Base-by-base conservation (phyloP, 1,140 invertebrate species). In the Drosophila kohkoa region DNA sequence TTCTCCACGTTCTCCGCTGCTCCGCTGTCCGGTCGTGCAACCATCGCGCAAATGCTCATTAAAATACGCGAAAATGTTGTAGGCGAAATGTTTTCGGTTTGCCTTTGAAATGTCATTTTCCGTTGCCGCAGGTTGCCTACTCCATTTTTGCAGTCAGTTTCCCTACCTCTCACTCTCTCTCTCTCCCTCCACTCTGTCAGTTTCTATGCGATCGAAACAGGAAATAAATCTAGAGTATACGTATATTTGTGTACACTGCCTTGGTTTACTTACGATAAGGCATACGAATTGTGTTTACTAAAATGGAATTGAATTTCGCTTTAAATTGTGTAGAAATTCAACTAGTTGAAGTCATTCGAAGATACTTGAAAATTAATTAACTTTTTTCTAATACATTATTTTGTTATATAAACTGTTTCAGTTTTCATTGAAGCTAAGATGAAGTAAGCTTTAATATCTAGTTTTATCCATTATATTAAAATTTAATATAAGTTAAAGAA, bases 31-130 rank as follows among this genome's bases (percentile, higher is more conserved):
- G 20, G 13, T 10, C 46, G 11, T 10, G 13, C 32, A 38, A 30
- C 59, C 20, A 81, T 28, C 64, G 54, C 52, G 46, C 72, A 77
- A 87, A 75, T 82, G 80, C 75, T 83, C 77, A 89, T 83, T 77
- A 83, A 88, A 83, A 80, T 66, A 75, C 80, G 63, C 66, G 59
- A 72, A 79, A 88, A 87, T 82, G 72, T 83, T 82, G 82, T 81
- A 82, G 78, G 68, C 78, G 64, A 76, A 87, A 87, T 82, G 80
- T 72, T 75, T 77, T 83, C 65, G 79, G 79, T 75, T 83, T 80
- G 77, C 55, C 70, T 88, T 80, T 69, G 77, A 74, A 85, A 79
- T 86, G 82, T 65, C 67, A 76, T 75, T 86, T 86, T 69, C 41
- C 52, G 59, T 66, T 69, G 76, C 74, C 75, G 65, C 65, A 55